Evolutionary conservation across 2,888 invertebrate species (phyloP).

Genomic region (Phlogophora meticulosa): DNA sequence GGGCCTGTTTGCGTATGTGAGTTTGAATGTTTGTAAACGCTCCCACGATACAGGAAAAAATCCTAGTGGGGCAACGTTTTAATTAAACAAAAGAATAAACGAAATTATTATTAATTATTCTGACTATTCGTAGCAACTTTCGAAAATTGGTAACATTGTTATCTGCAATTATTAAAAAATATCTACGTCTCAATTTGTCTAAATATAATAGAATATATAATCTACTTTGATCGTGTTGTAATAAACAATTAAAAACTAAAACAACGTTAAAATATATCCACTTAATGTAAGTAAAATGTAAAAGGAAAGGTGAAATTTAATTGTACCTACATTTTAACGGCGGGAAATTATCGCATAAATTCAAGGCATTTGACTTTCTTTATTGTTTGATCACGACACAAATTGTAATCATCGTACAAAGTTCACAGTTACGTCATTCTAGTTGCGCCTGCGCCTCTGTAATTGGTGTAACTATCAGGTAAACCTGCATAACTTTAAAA

Average conservation of each 20-base stretch:
- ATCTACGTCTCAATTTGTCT: not conserved
- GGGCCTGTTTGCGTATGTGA: too few relatives aligned
- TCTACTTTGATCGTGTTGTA: constrained; percentile 28
- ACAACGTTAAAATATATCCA: constrained; percentile 30
- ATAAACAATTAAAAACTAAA: constrained; percentile 32
- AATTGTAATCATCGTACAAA: constrained; percentile 33
- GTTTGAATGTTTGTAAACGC: too few relatives aligned
- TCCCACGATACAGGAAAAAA: too few relatives aligned
- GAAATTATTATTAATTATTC: not conserved
- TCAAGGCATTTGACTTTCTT: constrained; percentile 43
- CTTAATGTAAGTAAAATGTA: constrained; percentile 37
- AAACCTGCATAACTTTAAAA: not conserved
- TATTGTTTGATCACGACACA: constrained; percentile 54
- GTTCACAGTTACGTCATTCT: constrained; percentile 29
- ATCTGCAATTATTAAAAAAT: not conserved
- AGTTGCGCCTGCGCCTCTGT: constrained; percentile 1
- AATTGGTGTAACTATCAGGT: constrained; percentile 15
- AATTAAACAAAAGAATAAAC: not conserved
- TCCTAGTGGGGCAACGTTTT: too few relatives aligned
- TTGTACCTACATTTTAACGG: constrained; percentile 50
- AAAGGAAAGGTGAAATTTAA: constrained; percentile 62
- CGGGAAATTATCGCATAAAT: constrained; percentile 59
- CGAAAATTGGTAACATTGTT: not conserved
- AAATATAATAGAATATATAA: constrained; percentile 5
- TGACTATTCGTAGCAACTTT: not conserved